A percentile compares a stretch with the other conserved stretches of the same genome.
phyloP scores from a whole-genome alignment of 2,113 vertebrate genomes.

The human (Homo sapiens) region GRCh38 chr6:156358501-156359000 shows the following conservation, averaged over 20 bases:
- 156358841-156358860: background rate
- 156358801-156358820: background rate
- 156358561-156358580: background rate
- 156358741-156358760: background rate
- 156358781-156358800: background rate
- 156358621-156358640: accelerated
- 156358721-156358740: background rate
- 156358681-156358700: accelerated
- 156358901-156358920: background rate
- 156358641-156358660: background rate
- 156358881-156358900: background rate
- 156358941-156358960: background rate
- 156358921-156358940: background rate
- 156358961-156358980: background rate
- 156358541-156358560: background rate
- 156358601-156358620: background rate
- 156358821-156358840: background rate
- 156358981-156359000: accelerated
- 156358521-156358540: background rate
- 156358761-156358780: background rate
- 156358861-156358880: background rate
- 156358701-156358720: background rate
- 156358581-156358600: background rate
- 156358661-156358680: background rate
- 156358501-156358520: background rate